Percentiles rank a stretch among this genome's conserved stretches.
phyloP scores from a whole-genome alignment of 2,888 invertebrate genomes.

The Cylindroiulus punctatus region DNA sequence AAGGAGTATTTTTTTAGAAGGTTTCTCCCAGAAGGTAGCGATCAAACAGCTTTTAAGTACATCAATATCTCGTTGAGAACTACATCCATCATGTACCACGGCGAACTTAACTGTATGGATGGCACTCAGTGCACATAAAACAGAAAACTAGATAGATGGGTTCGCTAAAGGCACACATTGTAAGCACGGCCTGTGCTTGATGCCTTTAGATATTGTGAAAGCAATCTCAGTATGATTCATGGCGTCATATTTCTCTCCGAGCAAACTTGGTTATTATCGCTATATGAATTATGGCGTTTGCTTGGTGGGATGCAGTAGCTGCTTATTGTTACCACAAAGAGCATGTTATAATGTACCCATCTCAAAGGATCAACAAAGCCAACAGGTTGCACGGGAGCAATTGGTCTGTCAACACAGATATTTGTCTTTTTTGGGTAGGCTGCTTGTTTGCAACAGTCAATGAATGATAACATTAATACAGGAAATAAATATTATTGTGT shows the following conservation, averaged over 20 bases:
- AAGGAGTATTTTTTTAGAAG: neutral
- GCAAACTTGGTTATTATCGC: constrained; percentile 43
- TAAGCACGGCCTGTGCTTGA: neutral
- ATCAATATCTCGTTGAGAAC: constrained; percentile 51
- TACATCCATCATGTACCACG: constrained; percentile 48
- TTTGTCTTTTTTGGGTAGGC: neutral
- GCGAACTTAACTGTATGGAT: constrained; percentile 42
- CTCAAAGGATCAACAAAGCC: constrained; percentile 45
- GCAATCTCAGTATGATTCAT: constrained; percentile 46
- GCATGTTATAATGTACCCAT: constrained; percentile 13
- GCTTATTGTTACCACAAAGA: constrained; percentile 42
- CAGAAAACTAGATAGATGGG: constrained; percentile 44
- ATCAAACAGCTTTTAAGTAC: constrained; percentile 48
- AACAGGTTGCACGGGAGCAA: constrained; percentile 48
- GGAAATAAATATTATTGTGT: no score
- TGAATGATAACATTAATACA: neutral
- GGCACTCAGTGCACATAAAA: constrained; percentile 46
- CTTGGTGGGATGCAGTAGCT: constrained; percentile 44
- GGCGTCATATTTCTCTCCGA: constrained; percentile 45
- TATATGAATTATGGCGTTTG: constrained; percentile 43
- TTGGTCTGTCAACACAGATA: constrained; percentile 30
- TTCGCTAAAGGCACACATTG: constrained; percentile 47
- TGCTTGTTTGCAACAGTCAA: neutral
- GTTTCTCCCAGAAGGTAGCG: constrained; percentile 39
- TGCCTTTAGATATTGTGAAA: constrained; percentile 17